These are phyloP conservation scores for Cyclophora albipunctata DNA, from an alignment of 2,888 invertebrate species.

Conservation along the genomic window DNA sequence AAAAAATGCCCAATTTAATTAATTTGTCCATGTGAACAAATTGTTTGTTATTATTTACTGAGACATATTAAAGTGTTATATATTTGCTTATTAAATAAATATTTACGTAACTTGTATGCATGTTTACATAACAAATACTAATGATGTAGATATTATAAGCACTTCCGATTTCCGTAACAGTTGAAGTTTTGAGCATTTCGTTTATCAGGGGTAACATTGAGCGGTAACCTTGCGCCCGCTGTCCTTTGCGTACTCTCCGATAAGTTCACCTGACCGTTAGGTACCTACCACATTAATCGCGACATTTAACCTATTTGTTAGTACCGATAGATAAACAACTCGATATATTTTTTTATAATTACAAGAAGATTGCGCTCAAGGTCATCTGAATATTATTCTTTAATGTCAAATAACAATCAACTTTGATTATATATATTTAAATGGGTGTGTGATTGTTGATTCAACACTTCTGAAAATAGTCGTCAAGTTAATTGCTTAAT, in stretches of 20 bases:
- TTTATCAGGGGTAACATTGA: conserved; percentile 21
- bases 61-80: conserved; percentile 37
- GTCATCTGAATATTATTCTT: too few relatives aligned
- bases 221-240: conserved; percentile 11
- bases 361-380: too few relatives aligned
- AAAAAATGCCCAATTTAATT: too few relatives aligned
- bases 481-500: too few relatives aligned
- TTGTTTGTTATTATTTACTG: conserved; percentile 25
- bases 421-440: too few relatives aligned
- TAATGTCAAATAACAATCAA: too few relatives aligned
- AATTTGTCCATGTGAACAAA: conserved; percentile 1
- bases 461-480: too few relatives aligned
- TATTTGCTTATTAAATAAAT: conserved; percentile 38
- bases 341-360: conserved; percentile 1
- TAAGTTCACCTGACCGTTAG: conserved; percentile 15
- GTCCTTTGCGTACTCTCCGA: conserved; percentile 20
- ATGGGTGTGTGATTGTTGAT: too few relatives aligned
- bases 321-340: conserved; percentile 8
- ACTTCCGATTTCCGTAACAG: conserved; percentile 39
- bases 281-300: conserved; percentile 2
- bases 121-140: conserved; percentile 62
- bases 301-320: conserved; percentile 9
- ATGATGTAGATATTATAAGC: conserved; percentile 37
- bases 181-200: conserved; percentile 19
- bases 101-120: conserved; percentile 48